These are phyloP conservation scores for Calephelis virginiensis DNA, from an alignment of 1,140 invertebrate genomes.

Conservation along the genomic window DNA sequence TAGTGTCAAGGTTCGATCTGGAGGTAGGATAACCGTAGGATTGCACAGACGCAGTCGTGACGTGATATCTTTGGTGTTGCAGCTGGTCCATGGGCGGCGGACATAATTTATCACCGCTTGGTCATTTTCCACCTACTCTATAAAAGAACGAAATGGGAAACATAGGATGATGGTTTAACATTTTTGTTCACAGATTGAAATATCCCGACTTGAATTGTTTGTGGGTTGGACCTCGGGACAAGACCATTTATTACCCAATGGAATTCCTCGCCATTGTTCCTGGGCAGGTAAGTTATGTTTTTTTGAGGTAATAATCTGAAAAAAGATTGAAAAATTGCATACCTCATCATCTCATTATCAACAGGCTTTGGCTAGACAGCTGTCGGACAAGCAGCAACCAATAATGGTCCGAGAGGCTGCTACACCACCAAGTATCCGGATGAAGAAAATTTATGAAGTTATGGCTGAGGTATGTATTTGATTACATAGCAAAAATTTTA, in stretches of 20 bases:
- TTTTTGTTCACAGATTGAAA: conserved; percentile 57
- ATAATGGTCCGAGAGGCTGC: conserved; percentile 84
- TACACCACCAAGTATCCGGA: conserved; percentile 79
- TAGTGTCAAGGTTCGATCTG: too few relatives aligned
- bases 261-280: conserved; percentile 81
- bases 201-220: conserved; percentile 81
- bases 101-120: neutral
- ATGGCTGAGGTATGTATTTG: conserved; percentile 52
- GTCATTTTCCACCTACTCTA: neutral
- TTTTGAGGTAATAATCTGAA: neutral
- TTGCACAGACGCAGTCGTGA: too few relatives aligned
- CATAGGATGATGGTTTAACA: neutral
- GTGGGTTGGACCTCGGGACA: conserved; percentile 79
- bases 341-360: too few relatives aligned
- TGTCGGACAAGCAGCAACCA: conserved; percentile 78
- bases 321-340: neutral
- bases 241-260: conserved; percentile 79
- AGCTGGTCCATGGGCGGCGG: too few relatives aligned
- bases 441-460: conserved; percentile 81
- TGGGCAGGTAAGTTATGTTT: conserved; percentile 78
- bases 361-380: conserved; percentile 63
- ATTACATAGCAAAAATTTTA: too few relatives aligned
- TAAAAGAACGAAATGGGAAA: neutral
- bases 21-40: too few relatives aligned
- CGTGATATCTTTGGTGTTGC: too few relatives aligned